Evolutionary conservation across 2,888 invertebrate species (phyloP), one percentile per base, ranked within the genome.

Genomic region (Drosophila leonis): DNA sequence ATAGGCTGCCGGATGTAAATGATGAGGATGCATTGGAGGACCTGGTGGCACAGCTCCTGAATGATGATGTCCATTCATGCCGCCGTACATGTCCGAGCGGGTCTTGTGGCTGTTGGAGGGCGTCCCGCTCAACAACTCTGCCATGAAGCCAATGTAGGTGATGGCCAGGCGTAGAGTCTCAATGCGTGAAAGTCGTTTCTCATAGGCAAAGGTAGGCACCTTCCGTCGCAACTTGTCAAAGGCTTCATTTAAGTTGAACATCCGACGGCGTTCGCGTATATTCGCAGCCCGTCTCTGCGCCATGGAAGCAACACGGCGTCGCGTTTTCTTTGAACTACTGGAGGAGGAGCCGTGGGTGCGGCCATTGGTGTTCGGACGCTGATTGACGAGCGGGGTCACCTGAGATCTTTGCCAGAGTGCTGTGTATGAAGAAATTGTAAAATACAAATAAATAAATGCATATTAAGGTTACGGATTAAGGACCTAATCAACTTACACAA

Each of bases 81-180:
- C 88, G 0, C 90, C 89, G 54, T 93, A 93, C 31, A 93, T 88
- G 33, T 93, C 93, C 2, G 91, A 73, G 9, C 92, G 89, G 5
- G 90, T 86, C 48, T 93, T 93, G 68, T 92, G 92, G 2, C 90
- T 94, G 61, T 92, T 92, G 15, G 91, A 85, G 0, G 95, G 95
- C 0, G 95, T 94, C 3, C 96, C 96, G 78, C 95, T 95, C 15
- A 98, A 94, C 8, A 98, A 94, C 90, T 98, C 98, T 35, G 97
- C 96, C 98, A 99, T 98, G 93, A 98, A 99, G 74, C 97, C 96
- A 90, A 99, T 99, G 94, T 99, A 99, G 0, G 98, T 98, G 88
- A 98, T 98, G 61, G 98, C 98, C 87, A 99, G 94, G 0, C 98
- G 95, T 0, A 99, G 94, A 0, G 98, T 99, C 93, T 99, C 98